phyloP scores from a whole-genome alignment of 2,888 invertebrate species.

The Sympetrum striolatum region DNA sequence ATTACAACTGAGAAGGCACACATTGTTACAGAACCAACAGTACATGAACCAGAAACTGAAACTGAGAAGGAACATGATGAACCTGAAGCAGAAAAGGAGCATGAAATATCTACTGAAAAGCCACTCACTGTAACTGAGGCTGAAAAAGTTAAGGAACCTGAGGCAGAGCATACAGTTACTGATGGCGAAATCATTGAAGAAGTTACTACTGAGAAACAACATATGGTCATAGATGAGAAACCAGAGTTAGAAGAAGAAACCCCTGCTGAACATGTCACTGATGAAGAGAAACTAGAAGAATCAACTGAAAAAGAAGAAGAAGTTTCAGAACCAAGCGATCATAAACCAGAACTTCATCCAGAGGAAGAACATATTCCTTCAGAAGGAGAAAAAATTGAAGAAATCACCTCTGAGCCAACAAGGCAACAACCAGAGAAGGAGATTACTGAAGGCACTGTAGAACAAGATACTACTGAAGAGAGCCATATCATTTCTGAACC shows the following conservation, averaged over 20 bases:
- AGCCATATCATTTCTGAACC: constrained; percentile 31
- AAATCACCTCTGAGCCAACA: not conserved
- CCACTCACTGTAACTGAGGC: constrained; percentile 45
- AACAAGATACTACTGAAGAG: constrained; percentile 26
- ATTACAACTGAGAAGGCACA: constrained; percentile 45
- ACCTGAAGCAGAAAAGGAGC: constrained; percentile 44
- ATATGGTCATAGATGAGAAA: constrained; percentile 46
- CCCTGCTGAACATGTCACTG: constrained; percentile 45
- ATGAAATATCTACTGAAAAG: constrained; percentile 44
- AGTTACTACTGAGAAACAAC: not conserved
- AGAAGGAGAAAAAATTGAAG: not conserved
- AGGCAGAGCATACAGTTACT: not conserved
- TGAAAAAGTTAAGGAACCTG: not conserved
- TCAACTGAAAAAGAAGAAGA: not conserved
- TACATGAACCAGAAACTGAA: constrained; percentile 33
- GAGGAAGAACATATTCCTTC: not conserved
- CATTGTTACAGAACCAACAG: constrained; percentile 20
- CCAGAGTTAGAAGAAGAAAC: constrained; percentile 38
- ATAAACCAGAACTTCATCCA: not conserved
- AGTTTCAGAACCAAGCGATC: not conserved
- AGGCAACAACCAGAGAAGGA: constrained; percentile 12
- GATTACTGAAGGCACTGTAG: not conserved
- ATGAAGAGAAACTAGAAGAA: not conserved
- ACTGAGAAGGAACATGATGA: constrained; percentile 41
- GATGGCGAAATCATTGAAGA: not conserved